Evolutionary conservation across 1,140 invertebrate genomes (phyloP).

Genomic region (Chlorops oryzae): DNA sequence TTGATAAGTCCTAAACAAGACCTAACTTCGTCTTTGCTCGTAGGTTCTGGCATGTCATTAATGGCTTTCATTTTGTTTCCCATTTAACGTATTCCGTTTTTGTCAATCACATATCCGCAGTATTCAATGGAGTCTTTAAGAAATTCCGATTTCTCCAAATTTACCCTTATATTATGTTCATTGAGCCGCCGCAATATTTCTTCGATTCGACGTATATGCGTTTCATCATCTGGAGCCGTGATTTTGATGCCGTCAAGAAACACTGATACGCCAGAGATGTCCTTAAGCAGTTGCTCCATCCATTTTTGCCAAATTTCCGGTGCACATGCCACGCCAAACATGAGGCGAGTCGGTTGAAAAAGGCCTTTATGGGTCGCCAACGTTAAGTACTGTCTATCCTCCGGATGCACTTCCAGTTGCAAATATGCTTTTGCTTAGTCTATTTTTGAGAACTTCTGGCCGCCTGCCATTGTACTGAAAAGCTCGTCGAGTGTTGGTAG

Average conservation of each 20-base stretch:
- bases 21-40: constrained; percentile 18
- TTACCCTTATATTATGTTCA: constrained; percentile 22
- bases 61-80: constrained; percentile 19
- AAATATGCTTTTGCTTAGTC: constrained; percentile 21
- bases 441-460: constrained; percentile 20
- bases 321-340: constrained; percentile 21
- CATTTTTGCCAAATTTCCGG: constrained; percentile 26
- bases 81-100: constrained; percentile 19
- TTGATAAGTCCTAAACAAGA: constrained; percentile 21
- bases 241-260: constrained; percentile 30
- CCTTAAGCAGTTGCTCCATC: constrained; percentile 25
- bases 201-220: constrained; percentile 14
- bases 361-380: constrained; percentile 19
- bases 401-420: constrained; percentile 17
- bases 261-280: constrained; percentile 18
- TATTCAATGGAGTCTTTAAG: constrained; percentile 24
- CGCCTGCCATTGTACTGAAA: constrained; percentile 17
- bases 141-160: constrained; percentile 19
- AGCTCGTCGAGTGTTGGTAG: constrained; percentile 22
- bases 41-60: constrained; percentile 16
- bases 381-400: constrained; percentile 15
- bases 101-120: constrained; percentile 29
- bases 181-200: constrained; percentile 19
- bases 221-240: constrained; percentile 4
- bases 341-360: constrained; percentile 14